Evolutionary conservation across 2,888 invertebrate genomes (phyloP).

Genomic region (Chrysolina haemoptera): DNA sequence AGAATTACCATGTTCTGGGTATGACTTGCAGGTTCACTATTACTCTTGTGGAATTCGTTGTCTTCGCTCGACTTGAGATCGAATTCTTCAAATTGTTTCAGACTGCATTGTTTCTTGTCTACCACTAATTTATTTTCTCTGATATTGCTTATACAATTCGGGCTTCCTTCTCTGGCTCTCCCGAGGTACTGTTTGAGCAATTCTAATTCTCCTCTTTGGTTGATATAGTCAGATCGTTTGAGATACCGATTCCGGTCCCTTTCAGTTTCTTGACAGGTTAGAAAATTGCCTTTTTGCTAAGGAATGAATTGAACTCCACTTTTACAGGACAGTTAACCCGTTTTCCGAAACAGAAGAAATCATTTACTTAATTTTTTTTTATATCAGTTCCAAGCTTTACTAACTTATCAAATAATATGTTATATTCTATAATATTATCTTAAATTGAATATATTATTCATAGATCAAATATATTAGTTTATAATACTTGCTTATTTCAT

Average conservation of each 20-base stretch:
- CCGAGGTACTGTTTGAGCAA: not conserved
- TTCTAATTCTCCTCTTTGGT: not conserved
- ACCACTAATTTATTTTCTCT: not conserved
- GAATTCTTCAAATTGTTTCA: too few relatives aligned
- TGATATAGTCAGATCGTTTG: conserved; percentile 24
- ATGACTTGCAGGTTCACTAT: too few relatives aligned
- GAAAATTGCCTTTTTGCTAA: not conserved
- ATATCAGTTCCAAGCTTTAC: too few relatives aligned
- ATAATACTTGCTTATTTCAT: too few relatives aligned
- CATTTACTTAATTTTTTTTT: too few relatives aligned
- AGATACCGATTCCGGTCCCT: conserved; percentile 25
- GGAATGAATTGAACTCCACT: conserved; percentile 4
- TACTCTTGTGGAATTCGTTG: too few relatives aligned
- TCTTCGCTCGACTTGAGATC: not conserved
- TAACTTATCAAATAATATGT: too few relatives aligned
- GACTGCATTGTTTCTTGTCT: not conserved
- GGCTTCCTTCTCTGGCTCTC: not conserved
- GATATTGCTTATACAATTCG: not conserved
- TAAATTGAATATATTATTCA: too few relatives aligned
- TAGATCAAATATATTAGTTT: too few relatives aligned
- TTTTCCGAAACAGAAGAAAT: not conserved
- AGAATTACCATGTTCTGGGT: too few relatives aligned
- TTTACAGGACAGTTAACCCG: not conserved
- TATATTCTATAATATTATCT: too few relatives aligned
- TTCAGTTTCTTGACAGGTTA: conserved; percentile 27